Conservation (phyloP, 2,797 vertebrate genomes). For the Cuculus canorus region DNA sequence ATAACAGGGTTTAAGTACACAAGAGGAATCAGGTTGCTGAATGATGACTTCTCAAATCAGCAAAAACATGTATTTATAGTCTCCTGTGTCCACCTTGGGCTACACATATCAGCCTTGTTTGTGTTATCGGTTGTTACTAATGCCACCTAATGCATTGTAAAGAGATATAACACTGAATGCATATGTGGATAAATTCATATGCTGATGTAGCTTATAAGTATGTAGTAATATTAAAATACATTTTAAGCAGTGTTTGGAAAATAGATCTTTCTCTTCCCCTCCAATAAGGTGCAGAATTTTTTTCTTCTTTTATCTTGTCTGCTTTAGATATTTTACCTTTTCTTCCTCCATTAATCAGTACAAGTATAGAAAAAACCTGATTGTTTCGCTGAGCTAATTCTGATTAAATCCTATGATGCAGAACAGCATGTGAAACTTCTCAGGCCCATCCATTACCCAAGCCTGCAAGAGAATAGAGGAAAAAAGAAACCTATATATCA, state of each 20-base stretch:
- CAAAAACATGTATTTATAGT: background rate
- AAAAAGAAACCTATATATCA: background rate
- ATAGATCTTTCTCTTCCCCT: background rate
- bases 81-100: background rate
- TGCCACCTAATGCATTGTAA: background rate
- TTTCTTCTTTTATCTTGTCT: background rate
- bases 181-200: background rate
- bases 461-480: constrained; percentile 14
- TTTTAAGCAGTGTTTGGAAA: background rate
- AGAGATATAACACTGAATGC: background rate
- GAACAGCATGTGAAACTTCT: constrained; percentile 29
- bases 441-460: constrained; percentile 30
- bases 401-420: constrained; percentile 44
- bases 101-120: accelerated
- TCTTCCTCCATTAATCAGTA: constrained; percentile 11
- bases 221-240: background rate
- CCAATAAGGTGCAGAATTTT: background rate
- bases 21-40: background rate
- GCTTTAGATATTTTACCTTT: background rate
- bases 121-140: background rate
- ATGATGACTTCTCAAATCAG: background rate
- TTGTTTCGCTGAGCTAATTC: constrained; percentile 38
- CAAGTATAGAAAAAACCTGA: background rate
- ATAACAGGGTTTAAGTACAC: background rate
- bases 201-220: background rate